These are phyloP conservation scores for Formicarius rufipectus DNA, from an alignment of 2,113 vertebrate species.

Conservation along the genomic window DNA sequence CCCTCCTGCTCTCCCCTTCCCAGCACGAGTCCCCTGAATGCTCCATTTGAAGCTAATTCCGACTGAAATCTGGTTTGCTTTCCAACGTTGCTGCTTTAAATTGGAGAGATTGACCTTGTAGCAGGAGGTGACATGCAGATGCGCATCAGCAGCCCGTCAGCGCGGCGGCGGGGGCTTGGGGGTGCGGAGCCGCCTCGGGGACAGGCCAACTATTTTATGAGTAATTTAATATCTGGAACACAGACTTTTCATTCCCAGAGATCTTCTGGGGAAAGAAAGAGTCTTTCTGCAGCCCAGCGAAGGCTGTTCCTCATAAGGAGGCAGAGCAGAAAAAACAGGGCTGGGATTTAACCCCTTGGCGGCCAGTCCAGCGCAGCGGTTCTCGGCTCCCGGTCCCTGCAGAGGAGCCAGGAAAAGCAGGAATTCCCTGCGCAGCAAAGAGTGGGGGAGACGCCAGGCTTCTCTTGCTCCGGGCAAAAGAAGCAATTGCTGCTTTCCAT, in stretches of 20 bases:
- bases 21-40: neutral
- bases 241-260: conserved; percentile 68
- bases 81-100: conserved; percentile 35
- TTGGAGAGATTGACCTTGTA: conserved; percentile 62
- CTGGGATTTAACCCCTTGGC: conserved; percentile 57
- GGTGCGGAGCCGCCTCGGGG: conserved; percentile 52
- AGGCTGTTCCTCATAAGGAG: conserved; percentile 67
- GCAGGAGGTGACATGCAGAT: conserved; percentile 58
- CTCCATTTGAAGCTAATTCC: conserved; percentile 51
- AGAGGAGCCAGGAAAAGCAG: neutral
- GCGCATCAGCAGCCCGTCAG: conserved; percentile 51
- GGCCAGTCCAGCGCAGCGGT: neutral
- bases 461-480: neutral
- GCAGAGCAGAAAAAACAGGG: neutral
- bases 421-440: neutral
- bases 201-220: conserved; percentile 77
- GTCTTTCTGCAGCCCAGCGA: conserved; percentile 31
- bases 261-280: conserved; percentile 57
- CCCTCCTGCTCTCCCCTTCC: neutral
- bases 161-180: conserved; percentile 4
- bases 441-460: neutral
- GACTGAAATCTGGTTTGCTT: conserved; percentile 47
- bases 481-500: neutral
- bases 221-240: conserved; percentile 84
- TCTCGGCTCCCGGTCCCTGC: neutral